Evolutionary conservation across 2,797 vertebrate genomes (phyloP).

Genomic region (Hemitrygon akajei): DNA sequence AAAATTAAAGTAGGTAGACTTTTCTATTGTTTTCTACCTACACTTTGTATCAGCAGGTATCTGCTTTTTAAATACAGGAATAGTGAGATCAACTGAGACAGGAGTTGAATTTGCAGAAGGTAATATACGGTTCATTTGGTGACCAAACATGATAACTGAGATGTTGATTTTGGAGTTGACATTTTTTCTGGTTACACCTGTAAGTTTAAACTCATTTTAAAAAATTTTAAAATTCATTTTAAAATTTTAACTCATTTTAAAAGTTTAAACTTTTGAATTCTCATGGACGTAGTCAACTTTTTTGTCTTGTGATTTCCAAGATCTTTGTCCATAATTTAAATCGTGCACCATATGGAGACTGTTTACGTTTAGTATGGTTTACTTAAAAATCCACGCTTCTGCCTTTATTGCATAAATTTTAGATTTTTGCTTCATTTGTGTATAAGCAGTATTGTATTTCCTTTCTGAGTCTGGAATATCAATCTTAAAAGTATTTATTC

Average conservation of each 20-base stretch:
- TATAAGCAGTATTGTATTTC: not conserved
- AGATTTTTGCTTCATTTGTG: not conserved
- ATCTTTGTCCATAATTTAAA: not conserved
- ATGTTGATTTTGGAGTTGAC: not conserved
- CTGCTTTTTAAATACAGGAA: conserved; percentile 18
- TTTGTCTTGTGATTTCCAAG: not conserved
- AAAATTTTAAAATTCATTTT: no score
- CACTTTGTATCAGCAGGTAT: conserved; percentile 6
- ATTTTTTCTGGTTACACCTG: not conserved
- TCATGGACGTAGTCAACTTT: not conserved
- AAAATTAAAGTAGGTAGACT: conserved; percentile 21
- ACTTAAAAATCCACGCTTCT: not conserved
- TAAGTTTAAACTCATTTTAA: not conserved
- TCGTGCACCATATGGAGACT: not conserved
- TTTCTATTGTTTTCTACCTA: conserved; percentile 30
- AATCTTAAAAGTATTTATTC: conserved; percentile 22
- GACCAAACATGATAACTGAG: not conserved
- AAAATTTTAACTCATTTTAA: no score
- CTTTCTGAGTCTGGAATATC: not conserved
- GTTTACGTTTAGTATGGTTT: not conserved
- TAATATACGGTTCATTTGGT: not conserved
- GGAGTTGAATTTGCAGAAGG: not conserved
- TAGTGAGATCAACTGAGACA: not conserved
- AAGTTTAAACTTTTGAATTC: not conserved
- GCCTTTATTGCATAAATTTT: not conserved